A percentile compares a stretch with the other conserved stretches of the same genome.
Conservation (phyloP, 2,113 vertebrate genomes). For the Carassius gibelio region DNA sequence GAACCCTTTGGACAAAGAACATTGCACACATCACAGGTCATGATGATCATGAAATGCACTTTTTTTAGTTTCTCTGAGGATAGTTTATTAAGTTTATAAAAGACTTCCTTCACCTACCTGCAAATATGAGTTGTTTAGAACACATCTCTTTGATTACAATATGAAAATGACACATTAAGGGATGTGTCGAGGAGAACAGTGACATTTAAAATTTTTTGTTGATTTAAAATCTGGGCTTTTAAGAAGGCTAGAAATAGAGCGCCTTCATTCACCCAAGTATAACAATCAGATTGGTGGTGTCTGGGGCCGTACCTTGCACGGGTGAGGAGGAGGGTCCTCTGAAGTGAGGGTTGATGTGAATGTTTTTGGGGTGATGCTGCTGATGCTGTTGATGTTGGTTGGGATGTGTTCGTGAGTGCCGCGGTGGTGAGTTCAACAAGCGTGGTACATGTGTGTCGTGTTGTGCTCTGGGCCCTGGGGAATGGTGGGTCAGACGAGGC, state of each 20-base stretch:
- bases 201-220: too few species aligned
- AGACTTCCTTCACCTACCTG: too few species aligned
- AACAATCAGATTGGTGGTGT: neutral
- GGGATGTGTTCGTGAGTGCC: conserved; percentile 67
- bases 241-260: neutral
- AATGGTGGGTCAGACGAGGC: conserved; percentile 86
- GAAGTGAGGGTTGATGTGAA: conserved; percentile 99
- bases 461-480: conserved; percentile 79
- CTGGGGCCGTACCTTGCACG: conserved; percentile 82
- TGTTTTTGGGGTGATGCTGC: conserved; percentile 90
- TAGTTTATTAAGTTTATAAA: too few species aligned
- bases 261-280: neutral
- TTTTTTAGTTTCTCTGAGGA: too few species aligned
- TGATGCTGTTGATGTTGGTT: conserved; percentile 65
- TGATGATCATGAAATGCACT: too few species aligned
- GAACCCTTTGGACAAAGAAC: too few species aligned
- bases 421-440: conserved; percentile 83
- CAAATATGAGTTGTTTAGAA: too few species aligned
- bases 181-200: too few species aligned
- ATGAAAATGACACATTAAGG: too few species aligned
- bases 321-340: conserved; percentile 87
- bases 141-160: too few species aligned
- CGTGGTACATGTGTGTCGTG: conserved; percentile 80
- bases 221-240: too few species aligned
- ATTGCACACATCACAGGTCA: too few species aligned